A percentile compares a stretch with the other conserved stretches of the same genome.
phyloP scores from a whole-genome alignment of 2,113 vertebrate genomes.

The Nasalis larvatus region DNA sequence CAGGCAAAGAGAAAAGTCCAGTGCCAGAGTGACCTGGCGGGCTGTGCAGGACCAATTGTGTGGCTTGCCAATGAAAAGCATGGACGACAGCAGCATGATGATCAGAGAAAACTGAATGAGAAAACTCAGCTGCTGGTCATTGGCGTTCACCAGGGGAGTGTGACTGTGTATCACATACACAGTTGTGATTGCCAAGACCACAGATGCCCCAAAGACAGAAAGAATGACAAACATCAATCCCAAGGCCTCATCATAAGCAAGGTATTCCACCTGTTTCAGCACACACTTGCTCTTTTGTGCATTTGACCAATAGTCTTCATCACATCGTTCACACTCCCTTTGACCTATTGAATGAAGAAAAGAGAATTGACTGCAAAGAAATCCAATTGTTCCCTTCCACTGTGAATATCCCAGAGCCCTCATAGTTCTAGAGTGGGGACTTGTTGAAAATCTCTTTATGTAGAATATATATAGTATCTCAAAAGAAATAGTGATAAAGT shows the following conservation, averaged over 20 bases:
- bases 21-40: slow-evolving; percentile 86
- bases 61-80: slow-evolving; percentile 88
- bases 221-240: slow-evolving; percentile 89
- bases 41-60: slow-evolving; percentile 89
- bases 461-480: background rate
- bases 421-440: background rate
- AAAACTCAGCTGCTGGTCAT: slow-evolving; percentile 86
- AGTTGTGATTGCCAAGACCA: slow-evolving; percentile 81
- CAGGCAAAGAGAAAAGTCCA: slow-evolving; percentile 88
- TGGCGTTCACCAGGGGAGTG: slow-evolving; percentile 87
- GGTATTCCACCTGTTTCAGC: slow-evolving; percentile 89
- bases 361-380: background rate
- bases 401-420: background rate
- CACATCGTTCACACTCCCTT: slow-evolving; percentile 87
- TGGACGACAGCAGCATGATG: slow-evolving; percentile 87
- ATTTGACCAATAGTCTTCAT: slow-evolving; percentile 90
- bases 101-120: slow-evolving; percentile 86
- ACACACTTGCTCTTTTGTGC: slow-evolving; percentile 84
- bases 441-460: background rate
- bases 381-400: background rate
- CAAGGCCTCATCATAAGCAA: slow-evolving; percentile 88
- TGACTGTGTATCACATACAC: slow-evolving; percentile 84
- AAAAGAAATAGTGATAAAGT: background rate
- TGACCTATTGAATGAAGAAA: slow-evolving; percentile 82
- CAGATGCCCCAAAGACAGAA: slow-evolving; percentile 86